Evolutionary conservation across 1,140 invertebrate genomes (phyloP), one percentile per base, ranked within the genome.

Genomic region (Chironomus tepperi): DNA sequence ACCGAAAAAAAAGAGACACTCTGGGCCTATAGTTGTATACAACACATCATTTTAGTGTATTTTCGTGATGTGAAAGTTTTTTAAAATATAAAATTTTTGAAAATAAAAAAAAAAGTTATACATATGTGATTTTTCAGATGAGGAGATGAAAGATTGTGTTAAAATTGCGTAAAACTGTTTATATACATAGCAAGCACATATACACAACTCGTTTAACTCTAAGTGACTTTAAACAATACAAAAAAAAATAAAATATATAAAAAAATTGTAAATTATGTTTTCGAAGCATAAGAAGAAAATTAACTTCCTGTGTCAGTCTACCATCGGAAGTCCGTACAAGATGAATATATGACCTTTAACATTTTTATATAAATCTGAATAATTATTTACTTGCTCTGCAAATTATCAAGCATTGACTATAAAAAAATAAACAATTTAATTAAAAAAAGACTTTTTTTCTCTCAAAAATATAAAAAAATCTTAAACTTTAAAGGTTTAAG

Each of bases 211-310:
- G 24, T 34, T 34, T 34, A 34, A 34, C 24, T 34, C 24, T 34
- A 34, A 34, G 24, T 34, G 24, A 34, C 24, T 34, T 34, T 34
- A 34, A 34, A 34, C 24, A 34, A 34, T 34, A 34, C 24, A 5
- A 34, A 34, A 2, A 34, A 1, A 57, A 15, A n/a, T 15, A 57
- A 57, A 57, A 57, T 57, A n/a, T 57, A 47, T 47, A 15, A 47
- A 47, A 47, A 57, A 57, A n/a, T 57, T 57, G 47, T 57, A 12
- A 70, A 70, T 70, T 70, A 70, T 70, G 65, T 70, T 70, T 21
- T 70, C 16, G 65, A 70, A 70, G 18, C 65, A 70, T 21, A 70
- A 70, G 10, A 70, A 70, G 65, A 70, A 70, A 70, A 19, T 70
- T 3, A 70, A 70, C 19, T 70, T 70, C 65, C 65, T 18, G 16